Evolutionary conservation across 2,113 vertebrate species (phyloP), one percentile per base, ranked within the genome.

Genomic region (Xiphorhynchus elegans): DNA sequence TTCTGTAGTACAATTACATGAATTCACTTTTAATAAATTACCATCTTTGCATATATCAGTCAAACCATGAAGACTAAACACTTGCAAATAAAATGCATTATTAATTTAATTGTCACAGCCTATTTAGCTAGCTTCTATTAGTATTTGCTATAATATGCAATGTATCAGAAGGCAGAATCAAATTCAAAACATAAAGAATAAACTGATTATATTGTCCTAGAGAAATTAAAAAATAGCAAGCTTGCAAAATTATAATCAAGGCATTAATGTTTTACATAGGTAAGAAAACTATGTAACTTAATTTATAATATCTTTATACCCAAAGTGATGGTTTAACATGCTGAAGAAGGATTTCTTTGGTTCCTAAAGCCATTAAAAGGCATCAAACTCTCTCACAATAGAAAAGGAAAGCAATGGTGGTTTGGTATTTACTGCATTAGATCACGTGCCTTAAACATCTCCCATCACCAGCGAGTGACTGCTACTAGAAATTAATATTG

Each of bases 1-100:
- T 97, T 98, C 98, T 93, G 98, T 94, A 98, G 98, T 98, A 98
- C 98, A 99, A 99, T 98, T 98, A 99, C 97, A 98, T 98, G 98
- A 99, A 99, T 99, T 99, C 98, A 98, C 98, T 99, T 99, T 99
- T 98, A 99, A 99, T 99, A 99, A 99, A 99, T 99, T 99, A 99
- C 98, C 98, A 99, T 99, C 98, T 99, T 99, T 99, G 98, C 98
- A 99, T 98, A 98, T 98, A 99, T 99, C 99, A 99, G 98, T 99
- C 99, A 99, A 99, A 99, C 98, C 98, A 98, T 96, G 97, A 98
- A 98, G 98, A 98, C 98, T 98, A 98, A 98, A 98, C 97, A 98
- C 98, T 99, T 98, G 97, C 98, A 99, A 99, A 99, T 98, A 99
- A 99, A 99, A 99, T 99, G 98, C 98, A 99, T 99, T 99, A 99